Percentiles rank a stretch among this genome's conserved stretches.
Evolutionary conservation across 2,888 invertebrate species (phyloP).

Genomic region (Idaea biselata): DNA sequence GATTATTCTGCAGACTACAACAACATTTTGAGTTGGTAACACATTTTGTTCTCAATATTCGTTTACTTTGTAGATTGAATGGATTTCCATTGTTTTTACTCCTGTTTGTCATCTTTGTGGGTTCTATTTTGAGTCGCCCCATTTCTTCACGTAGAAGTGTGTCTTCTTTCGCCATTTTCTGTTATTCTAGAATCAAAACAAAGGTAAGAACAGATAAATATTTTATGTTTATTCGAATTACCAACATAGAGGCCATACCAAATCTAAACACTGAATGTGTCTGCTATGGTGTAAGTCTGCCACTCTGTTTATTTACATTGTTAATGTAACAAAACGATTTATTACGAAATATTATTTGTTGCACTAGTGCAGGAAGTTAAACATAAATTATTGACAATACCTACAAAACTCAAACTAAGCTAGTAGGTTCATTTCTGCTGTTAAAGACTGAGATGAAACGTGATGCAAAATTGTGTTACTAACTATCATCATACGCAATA

Average conservation of each 20-base stretch:
- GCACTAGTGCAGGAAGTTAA: background rate
- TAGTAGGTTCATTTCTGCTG: background rate
- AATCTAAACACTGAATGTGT: background rate
- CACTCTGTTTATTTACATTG: background rate
- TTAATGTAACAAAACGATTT: background rate
- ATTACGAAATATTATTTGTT: background rate
- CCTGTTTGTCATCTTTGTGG: constrained; percentile 47
- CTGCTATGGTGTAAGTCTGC: background rate
- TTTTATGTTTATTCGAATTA: background rate
- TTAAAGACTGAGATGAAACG: background rate
- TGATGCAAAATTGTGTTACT: background rate
- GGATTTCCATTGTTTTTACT: constrained; percentile 56
- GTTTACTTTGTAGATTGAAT: constrained; percentile 35
- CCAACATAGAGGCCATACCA: too few relatives aligned
- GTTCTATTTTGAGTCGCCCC: constrained; percentile 80
- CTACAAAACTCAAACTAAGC: background rate
- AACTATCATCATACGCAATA: background rate
- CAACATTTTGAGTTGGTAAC: constrained; percentile 45
- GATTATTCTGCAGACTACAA: constrained; percentile 46
- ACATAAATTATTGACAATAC: background rate
- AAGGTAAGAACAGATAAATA: constrained; percentile 5
- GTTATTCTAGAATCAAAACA: constrained; percentile 30
- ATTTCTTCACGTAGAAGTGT: constrained; percentile 75
- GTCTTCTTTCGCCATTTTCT: constrained; percentile 69
- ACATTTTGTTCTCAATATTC: constrained; percentile 30